A percentile compares a stretch with the other conserved stretches of the same genome.
These are phyloP conservation scores for Campoletis raptor DNA, from an alignment of 2,888 invertebrate species.

Conservation along the genomic window DNA sequence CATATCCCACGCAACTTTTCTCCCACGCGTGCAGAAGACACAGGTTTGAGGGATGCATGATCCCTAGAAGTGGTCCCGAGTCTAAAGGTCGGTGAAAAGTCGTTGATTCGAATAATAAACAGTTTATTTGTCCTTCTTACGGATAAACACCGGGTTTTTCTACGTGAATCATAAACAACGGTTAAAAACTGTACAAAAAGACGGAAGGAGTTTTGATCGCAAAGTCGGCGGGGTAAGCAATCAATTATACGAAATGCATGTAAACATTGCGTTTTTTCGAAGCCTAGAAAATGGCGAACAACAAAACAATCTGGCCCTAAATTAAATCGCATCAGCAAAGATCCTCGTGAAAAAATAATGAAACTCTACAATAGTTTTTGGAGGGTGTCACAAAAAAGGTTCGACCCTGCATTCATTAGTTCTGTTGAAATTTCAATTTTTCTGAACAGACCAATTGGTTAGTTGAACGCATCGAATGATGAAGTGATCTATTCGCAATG, in stretches of 20 bases:
- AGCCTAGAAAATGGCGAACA: not conserved
- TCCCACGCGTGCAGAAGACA: not conserved
- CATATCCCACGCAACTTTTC: not conserved
- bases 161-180: not conserved
- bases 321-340: not conserved
- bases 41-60: not conserved
- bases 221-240: not conserved
- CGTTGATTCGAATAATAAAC: not conserved
- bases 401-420: not conserved
- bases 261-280: not conserved
- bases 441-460: slow-evolving; percentile 6
- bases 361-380: not conserved
- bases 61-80: not conserved
- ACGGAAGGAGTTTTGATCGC: not conserved
- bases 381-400: not conserved
- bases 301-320: not conserved
- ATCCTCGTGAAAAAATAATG: not conserved
- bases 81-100: not conserved
- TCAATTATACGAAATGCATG: not conserved
- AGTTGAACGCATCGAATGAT: slow-evolving; percentile 8
- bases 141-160: not conserved
- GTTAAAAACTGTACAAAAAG: not conserved
- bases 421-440: not conserved
- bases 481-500: slow-evolving; percentile 38
- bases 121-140: not conserved